Evolutionary conservation across 2,113 vertebrate species (phyloP).

Genomic region (Clarias macrocephalus): DNA sequence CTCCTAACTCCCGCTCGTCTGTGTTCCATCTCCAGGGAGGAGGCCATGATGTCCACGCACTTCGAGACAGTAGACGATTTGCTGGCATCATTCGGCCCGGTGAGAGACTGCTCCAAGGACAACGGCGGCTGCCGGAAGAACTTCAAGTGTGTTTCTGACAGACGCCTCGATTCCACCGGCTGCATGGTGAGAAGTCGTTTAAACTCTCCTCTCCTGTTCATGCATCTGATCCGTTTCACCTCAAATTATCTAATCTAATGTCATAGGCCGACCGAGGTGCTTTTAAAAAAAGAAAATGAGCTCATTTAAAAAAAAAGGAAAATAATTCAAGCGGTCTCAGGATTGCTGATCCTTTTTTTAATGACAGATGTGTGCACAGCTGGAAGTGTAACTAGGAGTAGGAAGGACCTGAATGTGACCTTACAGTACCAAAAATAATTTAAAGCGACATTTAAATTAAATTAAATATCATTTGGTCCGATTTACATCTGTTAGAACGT

Average conservation of each 20-base stretch:
- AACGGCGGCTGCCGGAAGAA: constrained; percentile 97
- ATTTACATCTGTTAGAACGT: not conserved
- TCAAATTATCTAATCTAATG: not conserved
- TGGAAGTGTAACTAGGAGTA: not conserved
- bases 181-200: constrained; percentile 83
- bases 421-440: not conserved
- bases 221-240: not conserved
- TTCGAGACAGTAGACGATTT: constrained; percentile 96
- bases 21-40: constrained; percentile 79
- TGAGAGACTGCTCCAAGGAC: constrained; percentile 92
- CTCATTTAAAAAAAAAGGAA: not conserved
- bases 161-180: constrained; percentile 89
- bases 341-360: not conserved
- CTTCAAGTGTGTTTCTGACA: constrained; percentile 95
- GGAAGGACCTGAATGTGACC: not conserved
- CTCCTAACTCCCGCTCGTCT: constrained; percentile 8
- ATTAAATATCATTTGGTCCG: not conserved
- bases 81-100: constrained; percentile 92
- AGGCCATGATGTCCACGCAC: constrained; percentile 95
- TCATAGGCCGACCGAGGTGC: not conserved
- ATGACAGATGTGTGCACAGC: not conserved
- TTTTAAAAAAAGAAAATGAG: not conserved
- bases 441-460: not conserved
- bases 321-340: not conserved
- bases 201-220: not conserved